Base-by-base conservation (phyloP, 2,113 vertebrate genomes). In the Turnix velox region DNA sequence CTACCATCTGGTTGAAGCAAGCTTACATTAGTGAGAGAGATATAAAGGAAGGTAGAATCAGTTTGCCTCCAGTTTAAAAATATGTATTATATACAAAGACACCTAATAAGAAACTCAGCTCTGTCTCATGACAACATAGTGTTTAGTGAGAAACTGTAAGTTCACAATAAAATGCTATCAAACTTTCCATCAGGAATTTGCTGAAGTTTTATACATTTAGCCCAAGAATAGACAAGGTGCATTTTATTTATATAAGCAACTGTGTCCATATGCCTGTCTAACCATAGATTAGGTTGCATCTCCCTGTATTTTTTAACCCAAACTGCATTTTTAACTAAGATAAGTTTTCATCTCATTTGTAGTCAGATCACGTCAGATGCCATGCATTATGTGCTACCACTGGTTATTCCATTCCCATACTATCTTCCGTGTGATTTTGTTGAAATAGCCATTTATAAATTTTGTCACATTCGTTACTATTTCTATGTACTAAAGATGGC, bases 311-410 rank as follows among this genome's bases (percentile, higher is more conserved):
- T 61, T 87, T 39, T 58, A 14, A 6, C 7, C 30, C 2, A 43
- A 72, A 68, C 6, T 31, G 1, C 28, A 71, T 68, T 88, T 95
- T 59, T 55, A 67, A 57, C 20, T 35, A 78, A n/a, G 4, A 4
- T 8, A 46, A 57, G n/a, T 55, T 63, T 76, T 54, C 30, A 54
- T 27, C 8, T 62, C 14, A 30, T 24, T 77, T 57, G 57, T 18
- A 68, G 11, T 65, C 28, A 85, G 8, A 37, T 61, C 24, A 87
- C 17, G 81, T 12, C 59, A 48, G 10, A 59, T 62, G 15, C 14
- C 16, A 69, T 0, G 0, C 12, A 59, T 31, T 46, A 24, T 5
- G 3, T 15, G 6, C 40, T 71, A 46, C 13, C 14, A 19, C 28
- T 10, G 4, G 18, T 28, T 84, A 39, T 43, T 88, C 24, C 10